Evolutionary conservation across 1,140 invertebrate species (phyloP), one percentile per base, ranked within the genome.

Genomic region (Aphis gossypii): DNA sequence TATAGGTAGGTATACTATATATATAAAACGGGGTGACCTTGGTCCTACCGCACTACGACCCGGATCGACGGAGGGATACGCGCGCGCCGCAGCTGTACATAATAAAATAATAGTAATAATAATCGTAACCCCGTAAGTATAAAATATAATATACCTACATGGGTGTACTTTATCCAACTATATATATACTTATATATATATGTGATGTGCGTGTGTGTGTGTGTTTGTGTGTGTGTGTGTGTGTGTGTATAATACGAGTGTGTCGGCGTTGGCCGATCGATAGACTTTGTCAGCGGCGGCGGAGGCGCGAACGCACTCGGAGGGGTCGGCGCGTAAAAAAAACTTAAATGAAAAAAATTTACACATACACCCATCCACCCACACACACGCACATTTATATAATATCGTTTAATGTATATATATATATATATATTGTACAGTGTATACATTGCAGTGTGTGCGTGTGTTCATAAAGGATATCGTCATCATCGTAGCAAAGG

Each of bases 21-120:
- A n/a, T 76, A 76, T 76, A 46, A 25, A 23, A 46, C 54, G 11
- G 21, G 23, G 46, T 35, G 90, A 92, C 91, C 91, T 92, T 92
- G 91, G 91, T 92, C 91, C 91, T 92, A 92, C 91, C 91, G 76
- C 91, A 92, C 91, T 92, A 83, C 76, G 76, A 84, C 76, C 91
- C 76, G 76, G 35, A 21, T 51, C 76, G 82, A 51, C n/a, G 56
- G 56, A 44, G 41, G 21, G 83, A 84, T 84, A 41, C 8, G 41
- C 23, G 30, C 30, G 25, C 9, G 60, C 60, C 30, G 30, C 60
- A 76, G 60, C 60, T 76, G 60, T 76, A 76, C 60, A 35, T 76
- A n/a, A 76, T 20, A 76, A n/a, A 76, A 76, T 76, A 68, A 76
- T 76, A 76, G 60, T 76, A 76, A 76, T 76, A 76, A 76, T 76